Conservation (phyloP, 2,888 invertebrate genomes). For the Theodoxus fluviatilis region DNA sequence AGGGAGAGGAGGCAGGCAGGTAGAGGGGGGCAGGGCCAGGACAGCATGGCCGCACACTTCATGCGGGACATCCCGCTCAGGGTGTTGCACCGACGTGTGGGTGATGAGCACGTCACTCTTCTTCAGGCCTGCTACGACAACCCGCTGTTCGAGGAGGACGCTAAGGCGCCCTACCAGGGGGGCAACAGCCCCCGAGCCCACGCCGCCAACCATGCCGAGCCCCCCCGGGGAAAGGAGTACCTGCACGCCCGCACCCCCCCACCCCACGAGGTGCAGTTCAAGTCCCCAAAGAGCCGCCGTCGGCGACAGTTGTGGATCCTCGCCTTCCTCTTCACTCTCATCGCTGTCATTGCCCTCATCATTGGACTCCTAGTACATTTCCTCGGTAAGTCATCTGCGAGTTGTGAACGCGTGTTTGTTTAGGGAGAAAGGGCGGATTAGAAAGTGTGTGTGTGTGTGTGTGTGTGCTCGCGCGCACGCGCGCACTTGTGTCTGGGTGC, state of each 20-base stretch:
- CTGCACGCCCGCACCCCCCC: slow-evolving; percentile 31
- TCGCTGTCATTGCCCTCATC: slow-evolving; percentile 31
- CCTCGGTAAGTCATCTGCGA: slow-evolving; percentile 40
- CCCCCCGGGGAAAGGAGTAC: slow-evolving; percentile 35
- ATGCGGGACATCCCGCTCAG: slow-evolving; percentile 37
- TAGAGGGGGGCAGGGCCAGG: no score
- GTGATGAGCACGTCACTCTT: slow-evolving; percentile 51
- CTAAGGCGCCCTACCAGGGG: slow-evolving; percentile 31
- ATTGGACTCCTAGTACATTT: slow-evolving; percentile 39
- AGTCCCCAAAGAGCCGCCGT: slow-evolving; percentile 28
- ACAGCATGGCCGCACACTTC: slow-evolving; percentile 27
- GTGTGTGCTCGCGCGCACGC: no score
- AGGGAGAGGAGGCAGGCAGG: no score
- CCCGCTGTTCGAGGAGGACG: slow-evolving; percentile 50
- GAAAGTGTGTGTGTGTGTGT: no score
- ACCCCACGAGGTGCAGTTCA: slow-evolving; percentile 31
- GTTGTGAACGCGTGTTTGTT: no score
- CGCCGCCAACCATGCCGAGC: neutral
- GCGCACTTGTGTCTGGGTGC: no score
- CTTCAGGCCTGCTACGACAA: slow-evolving; percentile 59
- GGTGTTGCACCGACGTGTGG: slow-evolving; percentile 37
- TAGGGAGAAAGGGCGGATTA: no score
- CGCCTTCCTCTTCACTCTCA: slow-evolving; percentile 29
- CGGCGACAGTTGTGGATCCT: slow-evolving; percentile 30
- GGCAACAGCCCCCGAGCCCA: slow-evolving; percentile 30